Conservation (phyloP, 2,888 invertebrate species). For the Nomada ferruginata region DNA sequence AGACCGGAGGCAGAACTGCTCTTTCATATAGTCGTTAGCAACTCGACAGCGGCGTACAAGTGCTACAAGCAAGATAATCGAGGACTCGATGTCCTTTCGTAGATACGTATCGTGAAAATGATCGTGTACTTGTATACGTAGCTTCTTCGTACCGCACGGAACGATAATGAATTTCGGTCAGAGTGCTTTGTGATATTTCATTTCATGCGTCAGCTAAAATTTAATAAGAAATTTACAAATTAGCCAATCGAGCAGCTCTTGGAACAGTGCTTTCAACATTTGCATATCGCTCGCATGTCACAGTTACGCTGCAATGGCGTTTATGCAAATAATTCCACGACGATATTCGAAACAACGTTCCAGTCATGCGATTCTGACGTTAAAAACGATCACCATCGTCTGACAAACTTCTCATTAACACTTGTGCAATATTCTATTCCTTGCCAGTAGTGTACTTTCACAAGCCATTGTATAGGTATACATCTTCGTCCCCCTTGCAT, state of each 20-base stretch:
- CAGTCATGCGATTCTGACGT: constrained; percentile 69
- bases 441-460: too few relatives aligned
- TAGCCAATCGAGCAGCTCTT: background rate
- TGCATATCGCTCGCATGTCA: constrained; percentile 48
- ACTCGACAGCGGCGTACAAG: background rate
- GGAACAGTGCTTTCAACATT: background rate
- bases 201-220: background rate
- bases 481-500: too few relatives aligned
- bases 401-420: constrained; percentile 17
- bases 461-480: too few relatives aligned
- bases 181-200: background rate
- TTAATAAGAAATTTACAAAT: background rate
- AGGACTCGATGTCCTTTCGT: constrained; percentile 27
- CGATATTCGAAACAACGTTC: constrained; percentile 58
- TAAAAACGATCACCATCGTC: constrained; percentile 35
- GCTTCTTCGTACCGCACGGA: background rate
- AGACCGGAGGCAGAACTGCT: constrained; percentile 11
- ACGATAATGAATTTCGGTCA: constrained; percentile 30
- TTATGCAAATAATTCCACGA: constrained; percentile 72
- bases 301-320: constrained; percentile 42
- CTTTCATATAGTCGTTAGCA: background rate
- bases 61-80: constrained; percentile 45
- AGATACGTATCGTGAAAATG: constrained; percentile 39
- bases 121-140: constrained; percentile 11
- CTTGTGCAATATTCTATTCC: constrained; percentile 8